These are phyloP conservation scores for Bufotes viridis DNA, from an alignment of 2,797 vertebrate genomes.

Conservation along the genomic window DNA sequence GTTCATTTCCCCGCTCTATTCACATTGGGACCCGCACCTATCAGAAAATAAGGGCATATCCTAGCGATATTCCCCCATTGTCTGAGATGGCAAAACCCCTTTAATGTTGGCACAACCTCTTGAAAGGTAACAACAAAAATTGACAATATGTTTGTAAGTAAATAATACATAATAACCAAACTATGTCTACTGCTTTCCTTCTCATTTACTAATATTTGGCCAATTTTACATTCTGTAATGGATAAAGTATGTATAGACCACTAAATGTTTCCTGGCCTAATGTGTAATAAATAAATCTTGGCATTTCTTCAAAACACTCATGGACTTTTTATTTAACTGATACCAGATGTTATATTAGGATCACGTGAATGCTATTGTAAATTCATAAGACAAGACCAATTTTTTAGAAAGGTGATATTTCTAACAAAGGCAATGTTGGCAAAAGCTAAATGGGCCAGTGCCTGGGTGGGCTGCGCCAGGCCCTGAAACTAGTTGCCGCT, in stretches of 20 bases:
- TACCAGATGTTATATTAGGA: slow-evolving; percentile 30
- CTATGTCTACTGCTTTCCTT: too few species aligned
- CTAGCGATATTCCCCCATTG: too few species aligned
- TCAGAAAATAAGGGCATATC: too few species aligned
- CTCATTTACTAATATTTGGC: neutral
- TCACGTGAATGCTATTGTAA: slow-evolving; percentile 19
- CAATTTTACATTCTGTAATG: neutral
- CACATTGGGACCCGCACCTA: too few species aligned
- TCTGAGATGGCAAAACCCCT: too few species aligned
- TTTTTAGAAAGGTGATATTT: neutral
- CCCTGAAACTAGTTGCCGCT: too few species aligned
- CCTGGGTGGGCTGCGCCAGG: too few species aligned
- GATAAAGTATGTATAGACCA: neutral
- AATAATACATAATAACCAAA: neutral
- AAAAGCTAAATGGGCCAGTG: too few species aligned
- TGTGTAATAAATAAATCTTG: slow-evolving; percentile 6
- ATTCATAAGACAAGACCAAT: neutral
- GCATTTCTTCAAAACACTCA: slow-evolving; percentile 30
- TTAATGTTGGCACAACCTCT: too few species aligned
- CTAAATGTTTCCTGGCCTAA: neutral
- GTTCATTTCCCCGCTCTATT: too few species aligned
- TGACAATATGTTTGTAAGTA: neutral
- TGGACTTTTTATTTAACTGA: slow-evolving; percentile 27
- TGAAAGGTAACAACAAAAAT: too few species aligned
- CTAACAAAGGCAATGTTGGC: neutral